Percentiles rank a stretch among this genome's conserved stretches.
Evolutionary conservation across 2,113 vertebrate genomes (phyloP).

Genomic region (Galbula dea): DNA sequence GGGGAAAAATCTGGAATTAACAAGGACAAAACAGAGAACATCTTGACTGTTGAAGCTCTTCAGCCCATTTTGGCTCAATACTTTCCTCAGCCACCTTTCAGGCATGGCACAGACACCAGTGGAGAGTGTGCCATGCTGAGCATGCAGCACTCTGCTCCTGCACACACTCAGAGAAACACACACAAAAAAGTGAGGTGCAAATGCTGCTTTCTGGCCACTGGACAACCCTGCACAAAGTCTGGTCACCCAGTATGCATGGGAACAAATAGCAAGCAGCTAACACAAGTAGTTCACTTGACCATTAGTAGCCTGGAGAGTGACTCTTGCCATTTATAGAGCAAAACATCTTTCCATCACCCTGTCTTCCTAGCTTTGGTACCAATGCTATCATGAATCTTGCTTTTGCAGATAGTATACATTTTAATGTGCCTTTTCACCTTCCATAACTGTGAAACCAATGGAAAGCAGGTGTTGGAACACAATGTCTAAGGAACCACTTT

Average conservation of each 20-base stretch:
- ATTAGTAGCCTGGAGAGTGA: neutral
- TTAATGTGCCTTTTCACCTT: neutral
- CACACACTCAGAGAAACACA: neutral
- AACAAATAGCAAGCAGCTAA: neutral
- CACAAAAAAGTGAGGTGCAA: neutral
- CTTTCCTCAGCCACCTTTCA: neutral
- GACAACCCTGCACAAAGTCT: neutral
- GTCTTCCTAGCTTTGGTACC: neutral
- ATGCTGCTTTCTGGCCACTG: neutral
- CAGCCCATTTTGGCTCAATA: fast-evolving
- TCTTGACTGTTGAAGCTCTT: neutral
- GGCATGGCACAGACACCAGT: neutral
- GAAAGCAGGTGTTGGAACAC: neutral
- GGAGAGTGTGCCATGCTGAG: neutral
- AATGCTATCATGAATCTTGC: fast-evolving
- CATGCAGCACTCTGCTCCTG: neutral
- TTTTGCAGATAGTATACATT: neutral
- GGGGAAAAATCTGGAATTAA: neutral
- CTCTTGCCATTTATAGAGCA: neutral
- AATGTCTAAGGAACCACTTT: fast-evolving
- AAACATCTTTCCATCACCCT: neutral
- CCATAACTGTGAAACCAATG: neutral
- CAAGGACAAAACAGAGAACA: neutral
- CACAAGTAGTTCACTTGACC: neutral
- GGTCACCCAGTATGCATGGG: neutral